phyloP scores from a whole-genome alignment of 2,888 invertebrate genomes.

The Agrotis clavis region DNA sequence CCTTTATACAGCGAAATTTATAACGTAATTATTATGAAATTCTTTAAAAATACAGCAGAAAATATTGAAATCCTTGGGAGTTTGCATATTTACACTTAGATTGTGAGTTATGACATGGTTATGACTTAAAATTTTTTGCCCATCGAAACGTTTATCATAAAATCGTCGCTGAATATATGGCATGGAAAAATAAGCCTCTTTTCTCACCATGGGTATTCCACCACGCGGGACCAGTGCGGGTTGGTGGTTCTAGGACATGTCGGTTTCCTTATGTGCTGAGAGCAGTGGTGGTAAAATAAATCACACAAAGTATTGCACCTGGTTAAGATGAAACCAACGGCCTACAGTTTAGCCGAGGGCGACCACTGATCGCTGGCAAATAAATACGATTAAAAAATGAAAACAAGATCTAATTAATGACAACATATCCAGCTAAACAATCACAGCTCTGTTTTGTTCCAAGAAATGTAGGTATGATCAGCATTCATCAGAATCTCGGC shows the following conservation, averaged over 20 bases:
- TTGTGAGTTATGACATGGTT: not conserved
- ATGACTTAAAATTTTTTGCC: not conserved
- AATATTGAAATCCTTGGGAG: not conserved
- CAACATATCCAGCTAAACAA: not conserved
- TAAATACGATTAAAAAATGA: not conserved
- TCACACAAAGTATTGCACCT: too few species aligned
- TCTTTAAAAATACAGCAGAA: slow-evolving; percentile 4
- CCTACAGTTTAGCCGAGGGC: too few species aligned
- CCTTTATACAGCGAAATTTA: slow-evolving; percentile 10
- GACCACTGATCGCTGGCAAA: too few species aligned
- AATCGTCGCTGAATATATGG: not conserved
- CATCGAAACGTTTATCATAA: not conserved
- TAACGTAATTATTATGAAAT: not conserved
- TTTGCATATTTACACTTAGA: not conserved
- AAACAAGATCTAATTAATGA: not conserved
- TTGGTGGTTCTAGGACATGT: too few species aligned
- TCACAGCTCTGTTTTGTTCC: not conserved
- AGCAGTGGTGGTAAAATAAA: too few species aligned
- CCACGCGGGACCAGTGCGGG: too few species aligned
- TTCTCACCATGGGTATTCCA: too few species aligned
- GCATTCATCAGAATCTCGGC: slow-evolving; percentile 3
- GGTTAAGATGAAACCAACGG: too few species aligned
- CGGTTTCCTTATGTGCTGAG: too few species aligned
- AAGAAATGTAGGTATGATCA: not conserved
- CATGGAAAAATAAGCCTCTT: too few species aligned